These are phyloP conservation scores for Hylia prasina DNA, from an alignment of 2,113 vertebrate species.

Conservation along the genomic window DNA sequence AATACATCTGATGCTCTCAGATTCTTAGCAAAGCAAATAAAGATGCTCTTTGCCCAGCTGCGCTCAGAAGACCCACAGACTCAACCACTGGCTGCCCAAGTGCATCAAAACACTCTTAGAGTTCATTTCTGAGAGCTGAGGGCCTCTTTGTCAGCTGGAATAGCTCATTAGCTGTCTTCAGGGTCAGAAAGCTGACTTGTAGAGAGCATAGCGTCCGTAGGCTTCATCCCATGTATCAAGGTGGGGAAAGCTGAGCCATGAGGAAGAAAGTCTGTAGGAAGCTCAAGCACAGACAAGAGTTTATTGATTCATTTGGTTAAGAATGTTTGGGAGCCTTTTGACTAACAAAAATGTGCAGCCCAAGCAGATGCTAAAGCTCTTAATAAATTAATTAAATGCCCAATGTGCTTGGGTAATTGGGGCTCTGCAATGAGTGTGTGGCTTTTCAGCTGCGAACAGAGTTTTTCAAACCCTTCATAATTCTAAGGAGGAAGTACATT, in stretches of 20 bases:
- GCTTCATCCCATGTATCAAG: not conserved
- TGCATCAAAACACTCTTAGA: rapidly evolving
- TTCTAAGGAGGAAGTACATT: not conserved
- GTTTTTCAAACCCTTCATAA: not conserved
- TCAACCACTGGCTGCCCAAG: not conserved
- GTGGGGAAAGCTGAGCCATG: not conserved
- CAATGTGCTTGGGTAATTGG: not conserved
- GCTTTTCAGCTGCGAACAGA: not conserved
- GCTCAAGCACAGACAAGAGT: not conserved
- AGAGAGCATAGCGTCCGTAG: rapidly evolving
- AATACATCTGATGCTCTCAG: not conserved
- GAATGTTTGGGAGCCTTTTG: not conserved
- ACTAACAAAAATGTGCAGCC: not conserved
- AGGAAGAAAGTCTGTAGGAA: not conserved
- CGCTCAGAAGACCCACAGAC: not conserved
- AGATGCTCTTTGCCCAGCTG: not conserved
- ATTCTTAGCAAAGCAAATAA: not conserved
- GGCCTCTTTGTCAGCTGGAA: not conserved
- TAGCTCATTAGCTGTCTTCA: not conserved
- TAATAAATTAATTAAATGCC: not conserved
- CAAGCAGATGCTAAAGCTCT: not conserved
- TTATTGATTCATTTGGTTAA: not conserved
- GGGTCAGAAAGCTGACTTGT: not conserved
- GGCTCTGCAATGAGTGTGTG: not conserved
- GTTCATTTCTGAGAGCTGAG: not conserved